Base-by-base conservation (phyloP, 2,113 vertebrate genomes). In the Thamnaconus septentrionalis region DNA sequence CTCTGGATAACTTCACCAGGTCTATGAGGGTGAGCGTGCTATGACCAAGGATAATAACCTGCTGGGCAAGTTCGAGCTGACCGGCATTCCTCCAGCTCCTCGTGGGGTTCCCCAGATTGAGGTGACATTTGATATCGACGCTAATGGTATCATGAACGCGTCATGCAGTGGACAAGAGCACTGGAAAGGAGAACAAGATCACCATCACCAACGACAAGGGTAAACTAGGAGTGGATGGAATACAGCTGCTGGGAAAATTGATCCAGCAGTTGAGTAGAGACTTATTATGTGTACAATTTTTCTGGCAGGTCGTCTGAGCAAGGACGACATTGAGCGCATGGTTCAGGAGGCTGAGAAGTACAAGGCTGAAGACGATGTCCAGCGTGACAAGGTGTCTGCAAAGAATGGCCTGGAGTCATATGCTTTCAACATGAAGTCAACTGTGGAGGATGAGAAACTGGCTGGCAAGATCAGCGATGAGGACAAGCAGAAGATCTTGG, bases 151-250 rank as follows among this genome's bases (percentile, higher is more conserved):
- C 75, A 89, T 94, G 80, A 94, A 94, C 8, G 93, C 93, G 4
- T 93, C 92, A 31, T 12, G 93, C 93, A 47, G 91, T 76, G 0
- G 92, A 94, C 65, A 94, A 90, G 77, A 91, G 85, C 87, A 93
- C 93, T 0, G 93, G 93, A 61, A 93, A 93, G 71, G 92, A 93
- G 75, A 93, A 92, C 87, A 98, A 98, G 85, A 98, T 98, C 73
- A 98, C 96, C 0, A 98, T 98, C 81, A 98, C 96, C 0, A 96
- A 98, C 0, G 96, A 98, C 75, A 98, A 98, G 53, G 94, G 94
- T 94, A 49, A 60, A 73, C 18, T 31, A 31, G 18, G 18, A 31
- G 18, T 31, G 18, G 18, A 1, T 31, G 54, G 7, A 7, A 11
- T 5, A 1, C 0, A 39, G 4, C 8, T 9, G 3, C 0, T 49